Conservation (phyloP, 2,113 vertebrate genomes). For the Channa maculata region DNA sequence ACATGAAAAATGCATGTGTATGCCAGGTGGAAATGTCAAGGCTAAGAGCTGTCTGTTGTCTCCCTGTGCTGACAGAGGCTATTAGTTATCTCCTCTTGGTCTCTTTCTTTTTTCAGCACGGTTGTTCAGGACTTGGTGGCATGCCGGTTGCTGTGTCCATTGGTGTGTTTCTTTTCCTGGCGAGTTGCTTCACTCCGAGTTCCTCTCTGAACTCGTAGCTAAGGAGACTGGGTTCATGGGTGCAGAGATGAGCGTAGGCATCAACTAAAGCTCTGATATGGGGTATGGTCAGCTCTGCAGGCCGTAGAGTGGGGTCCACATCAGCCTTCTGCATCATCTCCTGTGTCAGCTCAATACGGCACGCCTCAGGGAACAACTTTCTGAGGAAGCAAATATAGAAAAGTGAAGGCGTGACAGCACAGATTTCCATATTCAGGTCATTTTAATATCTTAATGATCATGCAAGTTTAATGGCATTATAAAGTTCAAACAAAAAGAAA, state of each 20-base stretch:
- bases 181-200: constrained; percentile 76
- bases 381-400: constrained; percentile 69
- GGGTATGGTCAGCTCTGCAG: constrained; percentile 87
- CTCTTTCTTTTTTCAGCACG: constrained; percentile 28
- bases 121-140: neutral
- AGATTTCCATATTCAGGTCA: constrained; percentile 32
- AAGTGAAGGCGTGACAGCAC: constrained; percentile 14
- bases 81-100: constrained; percentile 46
- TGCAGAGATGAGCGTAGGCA: constrained; percentile 88
- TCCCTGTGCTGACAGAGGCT: constrained; percentile 36
- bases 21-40: constrained; percentile 75
- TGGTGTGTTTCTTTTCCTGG: neutral
- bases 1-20: constrained; percentile 65
- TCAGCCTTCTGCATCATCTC: constrained; percentile 87
- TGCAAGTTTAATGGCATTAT: constrained; percentile 61
- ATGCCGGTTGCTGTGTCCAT: neutral
- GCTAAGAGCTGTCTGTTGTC: constrained; percentile 73
- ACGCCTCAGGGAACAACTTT: constrained; percentile 90
- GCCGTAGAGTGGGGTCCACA: constrained; percentile 90
- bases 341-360: constrained; percentile 84
- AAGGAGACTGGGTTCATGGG: constrained; percentile 83
- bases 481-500: constrained; percentile 62
- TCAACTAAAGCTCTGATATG: constrained; percentile 88
- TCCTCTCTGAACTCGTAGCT: constrained; percentile 91
- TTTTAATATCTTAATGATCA: constrained; percentile 69